phyloP scores from a whole-genome alignment of 2,113 vertebrate species.

The Propithecus coquereli region DNA sequence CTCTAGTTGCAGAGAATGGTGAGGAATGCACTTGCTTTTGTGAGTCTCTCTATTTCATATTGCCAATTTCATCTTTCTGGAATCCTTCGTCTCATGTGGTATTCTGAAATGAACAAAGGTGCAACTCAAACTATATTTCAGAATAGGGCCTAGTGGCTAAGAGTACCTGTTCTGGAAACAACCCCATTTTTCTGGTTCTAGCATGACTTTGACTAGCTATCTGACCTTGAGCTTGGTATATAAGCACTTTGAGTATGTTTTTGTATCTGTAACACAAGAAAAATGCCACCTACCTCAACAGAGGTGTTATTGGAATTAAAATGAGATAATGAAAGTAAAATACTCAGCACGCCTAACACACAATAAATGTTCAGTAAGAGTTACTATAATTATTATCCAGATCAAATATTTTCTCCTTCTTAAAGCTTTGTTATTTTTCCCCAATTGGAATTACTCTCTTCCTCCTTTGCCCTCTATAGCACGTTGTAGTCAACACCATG shows the following conservation, averaged over 20 bases:
- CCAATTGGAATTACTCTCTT: neutral
- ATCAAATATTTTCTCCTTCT: neutral
- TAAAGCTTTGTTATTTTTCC: neutral
- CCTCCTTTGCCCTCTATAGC: neutral
- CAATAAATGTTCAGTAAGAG: neutral
- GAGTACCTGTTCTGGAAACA: neutral
- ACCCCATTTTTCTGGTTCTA: neutral
- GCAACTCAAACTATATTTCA: neutral
- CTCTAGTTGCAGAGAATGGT: neutral
- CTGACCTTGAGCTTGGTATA: neutral
- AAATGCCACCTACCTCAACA: neutral
- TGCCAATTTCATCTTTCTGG: neutral
- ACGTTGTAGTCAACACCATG: neutral
- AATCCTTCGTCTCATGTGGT: neutral
- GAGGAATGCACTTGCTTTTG: neutral
- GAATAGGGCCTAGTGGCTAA: neutral
- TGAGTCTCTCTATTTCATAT: neutral
- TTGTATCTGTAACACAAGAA: neutral
- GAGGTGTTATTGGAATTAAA: neutral
- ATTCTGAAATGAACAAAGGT: neutral
- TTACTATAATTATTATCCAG: neutral
- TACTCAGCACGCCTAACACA: neutral
- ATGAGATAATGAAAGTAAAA: constrained; percentile 3
- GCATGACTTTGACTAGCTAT: neutral
- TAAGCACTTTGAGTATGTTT: neutral